A percentile compares a stretch with the other conserved stretches of the same genome.
These are phyloP conservation scores for Anguilla marmorata DNA, from an alignment of 2,797 vertebrate genomes.

Conservation along the genomic window DNA sequence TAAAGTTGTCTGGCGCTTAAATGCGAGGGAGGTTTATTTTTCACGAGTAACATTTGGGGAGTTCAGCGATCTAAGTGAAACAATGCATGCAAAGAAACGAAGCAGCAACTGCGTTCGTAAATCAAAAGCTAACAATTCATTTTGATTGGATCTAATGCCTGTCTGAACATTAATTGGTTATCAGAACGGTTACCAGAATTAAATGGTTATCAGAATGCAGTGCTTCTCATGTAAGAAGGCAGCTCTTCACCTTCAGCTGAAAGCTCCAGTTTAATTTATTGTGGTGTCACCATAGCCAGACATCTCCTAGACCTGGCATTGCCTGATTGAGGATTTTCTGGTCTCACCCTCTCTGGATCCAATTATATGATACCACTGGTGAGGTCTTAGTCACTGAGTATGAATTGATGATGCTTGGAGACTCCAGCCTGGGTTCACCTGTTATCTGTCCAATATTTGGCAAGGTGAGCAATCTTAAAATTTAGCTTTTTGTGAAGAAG, in stretches of 20 bases:
- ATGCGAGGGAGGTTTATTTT: background rate
- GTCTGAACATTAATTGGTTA: background rate
- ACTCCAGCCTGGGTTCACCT: background rate
- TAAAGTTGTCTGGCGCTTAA: background rate
- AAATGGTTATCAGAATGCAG: background rate
- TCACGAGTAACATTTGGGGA: background rate
- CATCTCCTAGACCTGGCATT: background rate
- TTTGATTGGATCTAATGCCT: background rate
- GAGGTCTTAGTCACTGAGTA: background rate
- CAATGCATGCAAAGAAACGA: background rate
- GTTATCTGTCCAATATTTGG: background rate
- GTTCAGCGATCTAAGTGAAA: background rate
- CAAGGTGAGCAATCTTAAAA: background rate
- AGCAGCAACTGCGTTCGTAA: background rate
- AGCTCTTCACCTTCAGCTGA: too few relatives aligned
- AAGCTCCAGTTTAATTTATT: background rate
- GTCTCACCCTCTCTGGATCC: background rate
- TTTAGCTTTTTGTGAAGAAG: background rate
- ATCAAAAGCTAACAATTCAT: background rate
- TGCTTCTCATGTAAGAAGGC: background rate
- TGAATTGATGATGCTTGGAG: background rate
- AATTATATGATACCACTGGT: background rate
- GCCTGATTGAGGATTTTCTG: background rate
- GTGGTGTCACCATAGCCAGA: background rate
- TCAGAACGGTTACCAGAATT: background rate